These are phyloP conservation scores for Julus scandinavius DNA, from an alignment of 2,888 invertebrate genomes.

Conservation along the genomic window DNA sequence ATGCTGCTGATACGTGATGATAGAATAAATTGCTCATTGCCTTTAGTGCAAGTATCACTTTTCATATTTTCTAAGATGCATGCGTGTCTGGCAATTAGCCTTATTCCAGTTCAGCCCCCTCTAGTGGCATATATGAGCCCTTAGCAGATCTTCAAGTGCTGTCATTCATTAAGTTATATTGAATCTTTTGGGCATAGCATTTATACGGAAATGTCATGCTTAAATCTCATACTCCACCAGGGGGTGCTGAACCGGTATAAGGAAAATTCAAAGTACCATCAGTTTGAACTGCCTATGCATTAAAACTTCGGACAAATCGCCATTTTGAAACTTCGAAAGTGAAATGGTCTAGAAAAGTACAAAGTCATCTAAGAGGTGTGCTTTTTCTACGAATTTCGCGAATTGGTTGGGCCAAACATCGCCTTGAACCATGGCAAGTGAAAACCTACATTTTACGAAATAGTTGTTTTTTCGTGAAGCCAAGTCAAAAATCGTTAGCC, in stretches of 20 bases:
- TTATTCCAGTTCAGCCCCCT: too few species aligned
- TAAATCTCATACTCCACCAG: too few species aligned
- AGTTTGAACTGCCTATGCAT: not conserved
- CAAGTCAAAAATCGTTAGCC: not conserved
- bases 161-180: too few species aligned
- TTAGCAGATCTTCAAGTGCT: too few species aligned
- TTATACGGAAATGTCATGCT: too few species aligned
- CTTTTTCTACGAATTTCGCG: not conserved
- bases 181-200: too few species aligned
- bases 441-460: not conserved
- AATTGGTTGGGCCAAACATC: not conserved
- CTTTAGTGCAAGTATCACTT: not conserved
- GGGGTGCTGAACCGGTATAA: too few species aligned
- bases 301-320: not conserved
- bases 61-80: not conserved
- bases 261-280: not conserved
- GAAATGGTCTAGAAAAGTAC: not conserved
- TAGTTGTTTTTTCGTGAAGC: not conserved
- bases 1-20: too few species aligned
- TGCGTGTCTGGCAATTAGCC: too few species aligned
- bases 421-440: not conserved
- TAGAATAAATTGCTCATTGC: too few species aligned
- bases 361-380: not conserved
- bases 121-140: too few species aligned
- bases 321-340: not conserved